Percentiles rank a stretch among this genome's conserved stretches.
These are phyloP conservation scores for Gobio occitaniae DNA, from an alignment of 2,797 vertebrate species.

Conservation along the genomic window DNA sequence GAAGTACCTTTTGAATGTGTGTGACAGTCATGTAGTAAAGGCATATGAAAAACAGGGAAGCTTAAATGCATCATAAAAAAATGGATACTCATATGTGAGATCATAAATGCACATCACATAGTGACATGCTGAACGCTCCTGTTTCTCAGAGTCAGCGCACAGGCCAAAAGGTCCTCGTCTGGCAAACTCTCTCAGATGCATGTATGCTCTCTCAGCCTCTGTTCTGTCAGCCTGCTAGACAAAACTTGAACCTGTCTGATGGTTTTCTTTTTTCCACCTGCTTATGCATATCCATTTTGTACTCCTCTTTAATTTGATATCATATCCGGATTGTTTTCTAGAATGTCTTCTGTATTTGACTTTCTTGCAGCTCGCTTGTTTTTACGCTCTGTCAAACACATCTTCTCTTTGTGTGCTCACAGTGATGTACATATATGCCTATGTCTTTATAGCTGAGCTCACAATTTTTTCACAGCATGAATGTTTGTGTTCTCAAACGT, in stretches of 20 bases:
- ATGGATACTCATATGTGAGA: not conserved
- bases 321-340: not conserved
- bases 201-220: not conserved
- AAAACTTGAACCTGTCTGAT: not conserved
- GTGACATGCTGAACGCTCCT: not conserved
- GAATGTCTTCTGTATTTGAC: not conserved
- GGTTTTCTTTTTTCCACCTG: not conserved
- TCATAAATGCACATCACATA: not conserved
- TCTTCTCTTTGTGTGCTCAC: not conserved
- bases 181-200: not conserved
- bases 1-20: not conserved
- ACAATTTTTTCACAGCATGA: not conserved
- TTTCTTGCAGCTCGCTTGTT: not conserved
- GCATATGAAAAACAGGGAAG: not conserved
- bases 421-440: slow-evolving; percentile 11
- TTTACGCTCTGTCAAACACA: slow-evolving; percentile 19
- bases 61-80: not conserved
- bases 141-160: slow-evolving; percentile 14
- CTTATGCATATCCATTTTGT: not conserved
- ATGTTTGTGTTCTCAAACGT: slow-evolving; percentile 13
- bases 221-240: not conserved
- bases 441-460: not conserved
- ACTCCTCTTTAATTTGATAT: not conserved
- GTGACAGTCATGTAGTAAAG: not conserved
- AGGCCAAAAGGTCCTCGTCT: slow-evolving; percentile 28